phyloP scores from a whole-genome alignment of 2,888 invertebrate species.

The Apotomis capreana region DNA sequence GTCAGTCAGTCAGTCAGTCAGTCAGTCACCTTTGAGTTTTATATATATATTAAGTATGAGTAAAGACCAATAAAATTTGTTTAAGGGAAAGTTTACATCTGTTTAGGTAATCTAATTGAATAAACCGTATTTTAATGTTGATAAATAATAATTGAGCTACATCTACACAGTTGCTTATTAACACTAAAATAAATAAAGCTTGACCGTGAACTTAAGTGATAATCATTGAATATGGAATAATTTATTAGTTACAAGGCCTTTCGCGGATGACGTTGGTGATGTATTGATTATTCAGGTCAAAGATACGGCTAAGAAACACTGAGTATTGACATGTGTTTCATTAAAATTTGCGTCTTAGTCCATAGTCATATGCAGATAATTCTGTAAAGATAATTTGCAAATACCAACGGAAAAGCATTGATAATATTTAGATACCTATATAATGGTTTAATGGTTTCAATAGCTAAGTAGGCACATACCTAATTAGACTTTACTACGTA shows the following conservation, averaged over 20 bases:
- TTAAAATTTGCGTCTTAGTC: neutral
- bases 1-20: no score
- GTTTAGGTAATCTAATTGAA: neutral
- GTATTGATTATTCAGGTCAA: slow-evolving; percentile 39
- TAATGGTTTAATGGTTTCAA: neutral
- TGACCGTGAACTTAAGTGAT: slow-evolving; percentile 36
- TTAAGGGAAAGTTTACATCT: no score
- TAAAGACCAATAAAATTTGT: no score
- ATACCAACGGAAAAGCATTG: neutral
- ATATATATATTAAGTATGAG: no score
- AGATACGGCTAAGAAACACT: slow-evolving; percentile 18
- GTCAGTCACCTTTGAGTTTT: no score
- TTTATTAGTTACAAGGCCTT: slow-evolving; percentile 34
- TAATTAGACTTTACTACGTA: no score
- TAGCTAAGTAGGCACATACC: neutral
- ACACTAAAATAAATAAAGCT: slow-evolving; percentile 17
- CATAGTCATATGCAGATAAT: slow-evolving; percentile 3
- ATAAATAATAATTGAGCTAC: neutral
- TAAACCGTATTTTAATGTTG: neutral
- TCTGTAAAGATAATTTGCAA: neutral
- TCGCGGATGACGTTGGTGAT: slow-evolving; percentile 20
- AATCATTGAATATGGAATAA: slow-evolving; percentile 20
- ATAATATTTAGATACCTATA: no score
- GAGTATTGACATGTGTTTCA: slow-evolving; percentile 12
- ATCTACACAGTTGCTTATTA: neutral